Evolutionary conservation across 2,113 vertebrate species (phyloP).

Genomic region (Pica pica): DNA sequence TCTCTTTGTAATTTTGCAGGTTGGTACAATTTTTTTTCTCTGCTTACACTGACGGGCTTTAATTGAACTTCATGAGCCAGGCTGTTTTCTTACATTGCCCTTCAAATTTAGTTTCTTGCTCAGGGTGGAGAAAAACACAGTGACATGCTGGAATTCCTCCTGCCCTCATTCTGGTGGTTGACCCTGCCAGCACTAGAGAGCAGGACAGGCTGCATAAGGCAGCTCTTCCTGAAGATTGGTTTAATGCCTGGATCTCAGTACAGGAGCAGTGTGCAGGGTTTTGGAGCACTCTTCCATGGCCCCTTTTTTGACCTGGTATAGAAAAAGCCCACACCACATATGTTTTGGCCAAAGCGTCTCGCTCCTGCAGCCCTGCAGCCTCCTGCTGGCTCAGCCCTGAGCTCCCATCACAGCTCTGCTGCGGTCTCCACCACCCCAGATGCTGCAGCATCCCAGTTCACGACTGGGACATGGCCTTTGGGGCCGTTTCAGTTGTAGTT

Average conservation of each 20-base stretch:
- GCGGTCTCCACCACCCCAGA: not conserved
- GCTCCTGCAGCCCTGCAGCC: not conserved
- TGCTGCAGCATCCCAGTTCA: not conserved
- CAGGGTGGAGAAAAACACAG: not conserved
- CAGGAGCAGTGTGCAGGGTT: fast-evolving
- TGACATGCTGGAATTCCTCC: not conserved
- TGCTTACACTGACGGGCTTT: not conserved
- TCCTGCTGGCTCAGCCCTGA: not conserved
- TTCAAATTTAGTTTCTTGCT: not conserved
- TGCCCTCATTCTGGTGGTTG: not conserved
- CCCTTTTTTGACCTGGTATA: not conserved
- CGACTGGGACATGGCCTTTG: fast-evolving
- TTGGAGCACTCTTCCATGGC: not conserved
- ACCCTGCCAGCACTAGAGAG: not conserved
- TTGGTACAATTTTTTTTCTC: not conserved
- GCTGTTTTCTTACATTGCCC: not conserved
- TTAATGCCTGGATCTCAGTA: not conserved
- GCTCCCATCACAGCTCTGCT: not conserved
- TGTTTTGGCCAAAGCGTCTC: not conserved
- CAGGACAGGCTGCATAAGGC: not conserved
- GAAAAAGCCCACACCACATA: not conserved
- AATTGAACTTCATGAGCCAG: not conserved
- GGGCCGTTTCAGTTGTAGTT: not conserved
- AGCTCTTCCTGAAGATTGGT: not conserved
- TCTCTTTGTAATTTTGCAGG: not conserved